Evolutionary conservation across 1,140 invertebrate species (phyloP).

Genomic region (Lucilia cuprina): DNA sequence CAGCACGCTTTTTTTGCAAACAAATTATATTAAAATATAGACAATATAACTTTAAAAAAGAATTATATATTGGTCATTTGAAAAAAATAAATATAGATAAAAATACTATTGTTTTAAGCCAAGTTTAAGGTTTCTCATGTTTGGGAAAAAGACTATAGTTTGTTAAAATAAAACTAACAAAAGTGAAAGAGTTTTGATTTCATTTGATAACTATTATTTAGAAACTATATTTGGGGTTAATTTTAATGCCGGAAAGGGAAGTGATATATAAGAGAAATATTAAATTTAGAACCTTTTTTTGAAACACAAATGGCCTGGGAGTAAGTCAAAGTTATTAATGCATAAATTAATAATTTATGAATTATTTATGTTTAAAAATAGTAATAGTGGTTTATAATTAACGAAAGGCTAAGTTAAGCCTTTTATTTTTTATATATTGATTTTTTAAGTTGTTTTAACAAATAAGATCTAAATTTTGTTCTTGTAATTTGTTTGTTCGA

Average conservation of each 20-base stretch:
- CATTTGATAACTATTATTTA: background rate
- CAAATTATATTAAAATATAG: background rate
- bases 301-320: background rate
- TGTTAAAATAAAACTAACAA: background rate
- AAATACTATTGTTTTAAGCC: background rate
- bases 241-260: background rate
- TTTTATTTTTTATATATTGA: too few relatives aligned
- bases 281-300: background rate
- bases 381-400: too few relatives aligned
- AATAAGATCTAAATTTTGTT: too few relatives aligned
- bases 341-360: too few relatives aligned
- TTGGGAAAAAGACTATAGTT: background rate
- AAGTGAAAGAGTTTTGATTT: background rate
- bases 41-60: background rate
- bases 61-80: background rate
- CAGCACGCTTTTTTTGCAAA: background rate
- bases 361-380: too few relatives aligned
- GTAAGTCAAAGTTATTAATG: too few relatives aligned
- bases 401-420: too few relatives aligned
- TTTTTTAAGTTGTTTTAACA: too few relatives aligned
- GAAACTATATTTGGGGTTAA: background rate
- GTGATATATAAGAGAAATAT: background rate
- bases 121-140: background rate
- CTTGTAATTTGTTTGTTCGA: too few relatives aligned
- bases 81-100: background rate